Base-by-base conservation (phyloP, 2,888 invertebrate species). In the Yponomeuta malinellus region DNA sequence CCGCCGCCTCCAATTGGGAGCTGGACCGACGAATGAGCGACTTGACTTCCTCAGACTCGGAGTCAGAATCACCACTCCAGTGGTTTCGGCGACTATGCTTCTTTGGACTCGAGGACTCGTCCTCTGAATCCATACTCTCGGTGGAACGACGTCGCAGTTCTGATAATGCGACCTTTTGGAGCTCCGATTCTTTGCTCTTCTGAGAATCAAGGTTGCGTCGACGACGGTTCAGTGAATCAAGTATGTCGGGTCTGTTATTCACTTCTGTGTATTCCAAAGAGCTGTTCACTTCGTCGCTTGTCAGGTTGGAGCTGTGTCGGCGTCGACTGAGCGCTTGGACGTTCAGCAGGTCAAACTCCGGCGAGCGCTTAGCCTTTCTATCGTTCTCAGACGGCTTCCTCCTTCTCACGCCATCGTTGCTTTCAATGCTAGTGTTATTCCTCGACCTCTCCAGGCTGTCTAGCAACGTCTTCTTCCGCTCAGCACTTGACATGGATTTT, bases 41-140 rank as follows among this genome's bases (percentile, higher is more conserved):
- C 69, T 94, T 93, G 63, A 95, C 88, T 74, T 95, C 95, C 75
- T 95, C 95, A 59, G 93, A 83, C 78, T 95, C 95, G 71, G 95
- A 95, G 78, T 95, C 95, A 69, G 95, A 94, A 77, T 93, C 93
- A 5, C 71, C 81, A 64, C 82, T 84, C 82, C 86, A 86, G 72
- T 71, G 71, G 48, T 82, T 83, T 72, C 86, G 77, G 0, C 88
- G 77, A 65, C 86, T 82, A 72, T 86, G 86, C 77, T 88, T 87
- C 77, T 87, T 87, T 10, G 89, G 88, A 69, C 89, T 86, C 37
- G 88, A 86, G 9, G 85, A 83, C 69, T 84, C 87, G 71, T 81
- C 87, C 71, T 88, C 91, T 0, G 90, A 89, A 63, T 90, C 89
- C 2, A 79, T 88, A 74, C 89, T 88, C 66, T 88, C 92, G 0